Evolutionary conservation across 2,113 vertebrate genomes (phyloP).

Genomic region (Tor tambroides): DNA sequence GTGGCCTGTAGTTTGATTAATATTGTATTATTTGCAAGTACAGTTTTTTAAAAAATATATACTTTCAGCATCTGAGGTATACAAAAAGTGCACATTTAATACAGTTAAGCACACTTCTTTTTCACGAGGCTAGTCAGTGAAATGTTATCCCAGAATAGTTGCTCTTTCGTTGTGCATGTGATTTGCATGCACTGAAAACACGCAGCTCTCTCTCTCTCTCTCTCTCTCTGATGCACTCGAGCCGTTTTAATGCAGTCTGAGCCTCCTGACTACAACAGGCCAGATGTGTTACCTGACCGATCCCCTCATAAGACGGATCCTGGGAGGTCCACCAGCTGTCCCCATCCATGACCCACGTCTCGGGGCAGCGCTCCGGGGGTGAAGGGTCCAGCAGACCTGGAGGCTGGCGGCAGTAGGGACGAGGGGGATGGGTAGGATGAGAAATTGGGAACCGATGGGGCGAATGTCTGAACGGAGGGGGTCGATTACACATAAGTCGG

Average conservation of each 20-base stretch:
- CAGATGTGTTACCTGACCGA: slow-evolving; percentile 84
- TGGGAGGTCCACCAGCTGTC: slow-evolving; percentile 82
- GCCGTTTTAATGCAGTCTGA: neutral
- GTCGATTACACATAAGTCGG: slow-evolving; percentile 63
- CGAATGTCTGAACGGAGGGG: slow-evolving; percentile 62
- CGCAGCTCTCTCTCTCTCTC: neutral
- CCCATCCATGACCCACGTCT: slow-evolving; percentile 69
- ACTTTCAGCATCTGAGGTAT: neutral
- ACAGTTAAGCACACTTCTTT: neutral
- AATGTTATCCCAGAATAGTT: neutral
- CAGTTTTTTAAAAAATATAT: too few relatives aligned
- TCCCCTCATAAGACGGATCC: slow-evolving; percentile 62
- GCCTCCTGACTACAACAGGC: slow-evolving; percentile 47
- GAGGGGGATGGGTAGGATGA: slow-evolving; percentile 65
- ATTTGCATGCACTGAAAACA: neutral
- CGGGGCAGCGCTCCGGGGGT: slow-evolving; percentile 63
- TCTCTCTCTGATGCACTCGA: neutral
- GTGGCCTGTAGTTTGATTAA: too few relatives aligned
- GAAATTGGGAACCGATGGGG: slow-evolving; percentile 51
- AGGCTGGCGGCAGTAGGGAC: slow-evolving; percentile 47
- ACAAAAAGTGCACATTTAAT: too few relatives aligned
- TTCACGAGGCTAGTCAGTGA: neutral
- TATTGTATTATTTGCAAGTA: neutral
- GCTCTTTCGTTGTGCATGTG: neutral
- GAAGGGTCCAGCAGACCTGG: slow-evolving; percentile 58